phyloP scores from a whole-genome alignment of 1,140 invertebrate genomes.

The Gryon sp. region DNA sequence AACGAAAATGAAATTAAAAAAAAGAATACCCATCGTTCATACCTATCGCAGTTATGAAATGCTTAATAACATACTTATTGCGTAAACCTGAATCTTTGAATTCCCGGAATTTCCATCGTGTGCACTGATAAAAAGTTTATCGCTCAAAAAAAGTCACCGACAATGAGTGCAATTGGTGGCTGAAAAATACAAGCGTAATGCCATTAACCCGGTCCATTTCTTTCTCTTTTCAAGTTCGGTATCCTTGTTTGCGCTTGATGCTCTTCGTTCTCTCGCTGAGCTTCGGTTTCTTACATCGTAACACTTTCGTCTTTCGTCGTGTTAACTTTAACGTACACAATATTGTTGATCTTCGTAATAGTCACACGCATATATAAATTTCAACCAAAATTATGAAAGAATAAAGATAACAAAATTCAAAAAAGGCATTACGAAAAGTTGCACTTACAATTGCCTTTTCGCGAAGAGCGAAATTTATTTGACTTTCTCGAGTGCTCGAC shows the following conservation, averaged over 20 bases:
- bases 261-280: slow-evolving; percentile 28
- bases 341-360: background rate
- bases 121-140: slow-evolving; percentile 56
- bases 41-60: slow-evolving; percentile 23
- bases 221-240: slow-evolving; percentile 38
- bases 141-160: slow-evolving; percentile 43
- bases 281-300: slow-evolving; percentile 50
- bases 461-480: slow-evolving; percentile 53
- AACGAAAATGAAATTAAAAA: slow-evolving; percentile 14
- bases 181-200: slow-evolving; percentile 59
- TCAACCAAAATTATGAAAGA: background rate
- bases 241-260: slow-evolving; percentile 23
- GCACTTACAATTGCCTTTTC: slow-evolving; percentile 45
- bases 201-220: slow-evolving; percentile 50
- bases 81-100: slow-evolving; percentile 20
- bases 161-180: slow-evolving; percentile 61
- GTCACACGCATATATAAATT: background rate
- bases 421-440: slow-evolving; percentile 13
- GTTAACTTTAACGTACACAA: slow-evolving; percentile 34
- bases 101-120: slow-evolving; percentile 43
- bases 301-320: slow-evolving; percentile 58
- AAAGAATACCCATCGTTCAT: background rate
- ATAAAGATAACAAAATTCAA: background rate
- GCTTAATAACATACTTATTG: slow-evolving; percentile 26
- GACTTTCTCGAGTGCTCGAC: slow-evolving; percentile 38